Evolutionary conservation across 2,888 invertebrate species (phyloP).

Genomic region (Sarcophaga carnaria): DNA sequence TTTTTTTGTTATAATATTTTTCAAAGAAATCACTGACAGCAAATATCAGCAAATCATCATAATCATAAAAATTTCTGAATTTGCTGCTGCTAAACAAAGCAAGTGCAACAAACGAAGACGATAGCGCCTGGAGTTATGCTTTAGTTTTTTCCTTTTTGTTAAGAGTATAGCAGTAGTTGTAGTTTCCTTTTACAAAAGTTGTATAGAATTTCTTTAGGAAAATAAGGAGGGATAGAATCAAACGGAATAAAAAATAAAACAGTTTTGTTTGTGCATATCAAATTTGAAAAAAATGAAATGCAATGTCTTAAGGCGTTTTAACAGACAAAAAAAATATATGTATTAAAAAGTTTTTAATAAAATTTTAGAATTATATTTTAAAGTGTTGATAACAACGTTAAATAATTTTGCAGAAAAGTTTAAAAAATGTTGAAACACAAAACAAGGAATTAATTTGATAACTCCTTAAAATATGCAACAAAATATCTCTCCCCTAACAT

Average conservation of each 20-base stretch:
- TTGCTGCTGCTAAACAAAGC: not conserved
- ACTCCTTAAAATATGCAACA: not conserved
- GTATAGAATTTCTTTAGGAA: not conserved
- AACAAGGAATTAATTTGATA: not conserved
- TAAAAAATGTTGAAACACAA: too few relatives aligned
- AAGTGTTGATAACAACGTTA: not conserved
- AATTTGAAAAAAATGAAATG: not conserved
- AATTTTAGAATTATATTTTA: conserved; percentile 1
- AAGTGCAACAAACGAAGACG: conserved; percentile 5
- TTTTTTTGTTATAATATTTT: not conserved
- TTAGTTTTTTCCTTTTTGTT: not conserved
- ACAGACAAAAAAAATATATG: conserved; percentile 6
- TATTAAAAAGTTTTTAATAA: conserved; percentile 25
- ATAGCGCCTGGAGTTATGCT: conserved; percentile 32
- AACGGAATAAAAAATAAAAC: conserved; percentile 6
- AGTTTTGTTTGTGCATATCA: not conserved
- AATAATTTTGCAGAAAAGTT: too few relatives aligned
- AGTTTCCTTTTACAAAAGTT: not conserved
- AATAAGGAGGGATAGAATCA: not conserved
- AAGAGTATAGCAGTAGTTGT: not conserved
- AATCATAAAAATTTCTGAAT: conserved; percentile 11
- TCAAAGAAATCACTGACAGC: not conserved
- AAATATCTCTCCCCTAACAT: not conserved
- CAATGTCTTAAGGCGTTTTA: conserved; percentile 14
- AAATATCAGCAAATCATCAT: conserved; percentile 19